These are phyloP conservation scores for Plutomurus gul DNA, from an alignment of 1,140 invertebrate genomes.

Conservation along the genomic window DNA sequence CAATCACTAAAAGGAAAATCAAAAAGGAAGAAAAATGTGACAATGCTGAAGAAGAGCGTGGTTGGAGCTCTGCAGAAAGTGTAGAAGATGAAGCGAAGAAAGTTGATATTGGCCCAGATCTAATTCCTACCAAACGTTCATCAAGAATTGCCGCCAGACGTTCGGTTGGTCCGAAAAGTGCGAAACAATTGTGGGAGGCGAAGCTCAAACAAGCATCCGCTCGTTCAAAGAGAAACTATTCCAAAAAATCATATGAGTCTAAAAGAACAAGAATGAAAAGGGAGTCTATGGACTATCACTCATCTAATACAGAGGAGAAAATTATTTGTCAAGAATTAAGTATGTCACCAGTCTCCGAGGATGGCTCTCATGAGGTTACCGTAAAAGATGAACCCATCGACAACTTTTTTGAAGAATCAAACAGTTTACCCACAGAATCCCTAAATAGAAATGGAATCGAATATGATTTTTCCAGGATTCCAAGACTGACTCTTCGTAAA, in stretches of 20 bases:
- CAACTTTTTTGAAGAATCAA: neutral
- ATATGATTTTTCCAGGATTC: no score
- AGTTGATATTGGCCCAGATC: neutral
- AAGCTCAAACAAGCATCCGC: no score
- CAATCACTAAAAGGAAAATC: neutral
- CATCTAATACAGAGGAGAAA: no score
- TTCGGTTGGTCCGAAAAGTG: neutral
- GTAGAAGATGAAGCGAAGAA: neutral
- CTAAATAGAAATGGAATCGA: no score
- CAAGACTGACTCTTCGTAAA: no score
- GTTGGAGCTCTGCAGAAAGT: neutral
- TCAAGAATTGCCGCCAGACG: neutral
- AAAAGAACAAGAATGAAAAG: no score
- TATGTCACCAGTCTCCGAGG: no score
- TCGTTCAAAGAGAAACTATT: no score
- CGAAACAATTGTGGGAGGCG: neutral
- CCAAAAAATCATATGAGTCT: no score
- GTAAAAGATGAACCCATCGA: slow-evolving; percentile 1
- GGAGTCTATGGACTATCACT: no score
- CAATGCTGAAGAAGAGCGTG: neutral
- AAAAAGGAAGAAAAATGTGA: neutral
- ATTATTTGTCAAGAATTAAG: no score
- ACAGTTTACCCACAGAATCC: neutral
- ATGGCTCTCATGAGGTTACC: neutral
- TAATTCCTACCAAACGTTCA: neutral